phyloP scores from a whole-genome alignment of 2,888 invertebrate genomes.

The Andrena marginata region DNA sequence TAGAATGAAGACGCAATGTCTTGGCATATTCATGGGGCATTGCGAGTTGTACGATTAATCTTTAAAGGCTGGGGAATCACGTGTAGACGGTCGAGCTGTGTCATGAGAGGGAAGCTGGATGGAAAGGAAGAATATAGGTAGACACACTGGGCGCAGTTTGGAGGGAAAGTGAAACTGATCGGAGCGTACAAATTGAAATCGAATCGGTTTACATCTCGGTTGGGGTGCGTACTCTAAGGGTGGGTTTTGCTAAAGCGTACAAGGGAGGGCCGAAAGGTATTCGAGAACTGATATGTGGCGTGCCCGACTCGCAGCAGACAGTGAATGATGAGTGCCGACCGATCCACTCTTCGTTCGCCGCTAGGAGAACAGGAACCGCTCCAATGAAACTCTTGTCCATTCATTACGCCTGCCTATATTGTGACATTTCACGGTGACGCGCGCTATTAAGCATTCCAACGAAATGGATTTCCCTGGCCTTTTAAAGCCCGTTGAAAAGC shows the following conservation, averaged over 20 bases:
- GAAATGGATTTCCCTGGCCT: conserved; percentile 57
- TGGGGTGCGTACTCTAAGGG: conserved; percentile 35
- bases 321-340: conserved; percentile 70
- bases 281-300: conserved; percentile 75
- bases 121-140: conserved; percentile 11
- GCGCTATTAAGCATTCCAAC: conserved; percentile 57
- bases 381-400: conserved; percentile 68
- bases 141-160: conserved; percentile 6
- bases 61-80: too few relatives aligned
- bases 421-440: conserved; percentile 62
- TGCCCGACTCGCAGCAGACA: conserved; percentile 69
- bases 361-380: conserved; percentile 53
- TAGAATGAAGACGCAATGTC: background rate
- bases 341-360: conserved; percentile 63
- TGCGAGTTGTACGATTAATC: background rate
- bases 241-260: conserved; percentile 61
- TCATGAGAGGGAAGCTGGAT: background rate
- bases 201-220: conserved; percentile 38
- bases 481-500: conserved; percentile 41
- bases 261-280: conserved; percentile 68
- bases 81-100: too few relatives aligned
- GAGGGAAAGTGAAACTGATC: conserved; percentile 13
- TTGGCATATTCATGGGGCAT: background rate
- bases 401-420: conserved; percentile 60
- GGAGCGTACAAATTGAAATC: conserved; percentile 45